Base-by-base conservation (phyloP, 2,888 invertebrate genomes). In the Monochamus alternatus region DNA sequence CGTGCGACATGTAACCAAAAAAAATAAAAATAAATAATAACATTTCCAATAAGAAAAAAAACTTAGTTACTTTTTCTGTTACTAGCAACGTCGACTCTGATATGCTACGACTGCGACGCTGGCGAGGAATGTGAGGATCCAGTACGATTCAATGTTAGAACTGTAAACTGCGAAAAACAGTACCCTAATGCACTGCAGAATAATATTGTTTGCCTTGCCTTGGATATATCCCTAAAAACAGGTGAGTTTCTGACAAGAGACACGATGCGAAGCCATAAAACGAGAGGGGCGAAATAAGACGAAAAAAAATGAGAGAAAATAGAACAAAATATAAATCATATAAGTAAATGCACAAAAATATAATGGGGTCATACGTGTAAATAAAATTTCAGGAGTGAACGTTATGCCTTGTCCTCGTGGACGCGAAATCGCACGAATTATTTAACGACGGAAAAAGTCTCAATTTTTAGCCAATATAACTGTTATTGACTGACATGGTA, bases 101-200 rank as follows among this genome's bases (percentile, higher is more conserved):
- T 69, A 51, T 69, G 69, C 31, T 69, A 69, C 14, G 69, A 69
- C 5, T 69, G 69, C n/a, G 60, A 69, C 31, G 69, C 47, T 32
- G 69, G 60, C 1, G 1, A 5, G 1, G 60, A 69, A 44, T 69
- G 69, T 12, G 69, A 69, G 30, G n/a, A 60, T 69, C 69, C 69
- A 47, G 10, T 5, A 31, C 7, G 5, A 12, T 5, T 31, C 12
- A 55, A 69, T 8, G 69, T 69, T 3, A 60, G 69, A n/a, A 43
- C 32, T 44, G 69, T 51, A 9, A 60, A 60, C 47, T 69, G 69
- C 51, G n/a, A 60, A 1, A 60, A 31, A 3, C 22, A 60, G 60
- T 69, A 69, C 31, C 60, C 69, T 31, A 47, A 58, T 9, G 43
- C 44, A 5, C 10, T 32, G 32, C 12, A 59, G 0, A 22, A n/a